Evolutionary conservation across 2,113 vertebrate species (phyloP).

Genomic region (Nothocercus julius): DNA sequence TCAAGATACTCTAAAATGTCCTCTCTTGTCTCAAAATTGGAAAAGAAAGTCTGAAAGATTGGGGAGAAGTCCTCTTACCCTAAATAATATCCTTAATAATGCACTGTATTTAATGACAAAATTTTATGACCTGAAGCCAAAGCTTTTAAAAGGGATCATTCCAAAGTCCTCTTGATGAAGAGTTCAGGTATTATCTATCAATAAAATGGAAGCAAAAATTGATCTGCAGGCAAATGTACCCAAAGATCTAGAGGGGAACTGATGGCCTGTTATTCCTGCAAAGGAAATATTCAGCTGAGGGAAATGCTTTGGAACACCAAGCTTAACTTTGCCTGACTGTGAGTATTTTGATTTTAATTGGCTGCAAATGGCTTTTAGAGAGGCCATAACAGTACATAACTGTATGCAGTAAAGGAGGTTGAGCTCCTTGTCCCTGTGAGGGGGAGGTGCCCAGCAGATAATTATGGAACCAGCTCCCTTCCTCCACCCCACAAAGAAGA

Average conservation of each 20-base stretch:
- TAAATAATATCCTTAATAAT: neutral
- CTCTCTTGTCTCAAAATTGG: neutral
- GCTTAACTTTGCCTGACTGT: neutral
- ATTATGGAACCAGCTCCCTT: neutral
- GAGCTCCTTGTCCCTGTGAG: neutral
- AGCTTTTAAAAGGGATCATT: neutral
- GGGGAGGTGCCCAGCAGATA: constrained; percentile 1
- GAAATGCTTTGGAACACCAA: neutral
- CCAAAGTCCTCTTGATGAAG: neutral
- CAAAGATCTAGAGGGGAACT: neutral
- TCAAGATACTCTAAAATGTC: neutral
- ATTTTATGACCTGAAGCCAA: neutral
- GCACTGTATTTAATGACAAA: neutral
- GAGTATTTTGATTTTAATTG: neutral
- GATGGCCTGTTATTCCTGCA: neutral
- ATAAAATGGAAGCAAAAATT: neutral
- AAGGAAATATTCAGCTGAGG: neutral
- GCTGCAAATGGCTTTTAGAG: neutral
- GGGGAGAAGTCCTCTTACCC: neutral
- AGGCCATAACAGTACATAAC: neutral
- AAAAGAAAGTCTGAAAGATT: neutral
- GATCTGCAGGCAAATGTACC: neutral
- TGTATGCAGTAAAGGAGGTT: neutral
- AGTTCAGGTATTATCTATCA: neutral
- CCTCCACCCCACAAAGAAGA: neutral